Conservation (phyloP, 2,113 vertebrate species). For the Myrmecophaga tridactyla region DNA sequence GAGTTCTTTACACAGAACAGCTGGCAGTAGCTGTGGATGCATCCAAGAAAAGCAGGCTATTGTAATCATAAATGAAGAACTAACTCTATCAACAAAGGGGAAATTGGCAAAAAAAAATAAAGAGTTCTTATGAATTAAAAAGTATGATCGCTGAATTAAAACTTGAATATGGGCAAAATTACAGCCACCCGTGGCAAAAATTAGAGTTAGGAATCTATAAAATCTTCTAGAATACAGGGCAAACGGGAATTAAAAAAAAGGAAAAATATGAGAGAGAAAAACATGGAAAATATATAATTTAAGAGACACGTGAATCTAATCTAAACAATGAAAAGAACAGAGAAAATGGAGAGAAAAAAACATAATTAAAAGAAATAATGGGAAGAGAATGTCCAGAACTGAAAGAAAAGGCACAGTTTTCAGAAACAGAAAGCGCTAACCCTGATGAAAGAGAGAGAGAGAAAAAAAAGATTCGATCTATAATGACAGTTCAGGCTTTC, state of each 20-base stretch:
- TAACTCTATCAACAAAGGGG: background rate
- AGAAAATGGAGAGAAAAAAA: background rate
- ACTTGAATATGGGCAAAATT: background rate
- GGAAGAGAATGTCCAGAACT: background rate
- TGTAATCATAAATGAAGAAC: background rate
- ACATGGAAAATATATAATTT: background rate
- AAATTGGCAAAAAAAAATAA: background rate
- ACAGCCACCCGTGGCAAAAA: background rate
- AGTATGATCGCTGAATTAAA: background rate
- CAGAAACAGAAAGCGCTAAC: background rate
- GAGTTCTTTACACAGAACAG: background rate
- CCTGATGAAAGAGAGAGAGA: too few relatives aligned
- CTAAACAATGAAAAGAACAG: background rate
- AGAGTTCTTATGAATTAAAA: background rate
- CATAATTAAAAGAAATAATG: background rate
- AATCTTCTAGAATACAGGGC: background rate
- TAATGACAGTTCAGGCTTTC: background rate
- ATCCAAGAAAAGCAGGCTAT: background rate
- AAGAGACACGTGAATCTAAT: background rate
- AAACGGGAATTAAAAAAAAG: too few relatives aligned
- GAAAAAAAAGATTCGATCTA: background rate
- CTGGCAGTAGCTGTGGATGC: background rate
- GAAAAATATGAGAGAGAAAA: background rate
- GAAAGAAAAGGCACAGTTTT: background rate
- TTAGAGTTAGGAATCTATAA: background rate